phyloP scores from a whole-genome alignment of 2,797 vertebrate species.

The Cheirogaleus major region DNA sequence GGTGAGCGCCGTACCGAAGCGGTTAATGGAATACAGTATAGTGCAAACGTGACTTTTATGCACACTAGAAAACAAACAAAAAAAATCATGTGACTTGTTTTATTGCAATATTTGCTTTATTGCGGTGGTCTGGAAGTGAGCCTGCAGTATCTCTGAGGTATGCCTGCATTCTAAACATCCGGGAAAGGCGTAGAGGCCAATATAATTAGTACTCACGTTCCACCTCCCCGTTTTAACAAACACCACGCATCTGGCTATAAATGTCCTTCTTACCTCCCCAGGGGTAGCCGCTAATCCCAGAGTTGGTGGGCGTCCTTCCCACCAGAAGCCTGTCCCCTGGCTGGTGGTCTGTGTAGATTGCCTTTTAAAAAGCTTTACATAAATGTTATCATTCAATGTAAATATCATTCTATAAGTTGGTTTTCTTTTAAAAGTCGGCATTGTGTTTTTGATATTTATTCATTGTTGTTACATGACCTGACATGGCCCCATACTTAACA shows the following conservation, averaged over 20 bases:
- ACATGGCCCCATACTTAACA: background rate
- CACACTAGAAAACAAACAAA: background rate
- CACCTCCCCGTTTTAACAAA: background rate
- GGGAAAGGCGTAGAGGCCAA: background rate
- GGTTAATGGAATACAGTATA: background rate
- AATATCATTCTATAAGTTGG: background rate
- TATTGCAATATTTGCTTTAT: background rate
- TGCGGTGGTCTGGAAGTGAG: background rate
- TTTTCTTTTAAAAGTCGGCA: background rate
- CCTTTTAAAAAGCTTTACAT: background rate
- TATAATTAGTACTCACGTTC: background rate
- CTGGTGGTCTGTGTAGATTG: background rate
- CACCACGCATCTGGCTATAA: background rate
- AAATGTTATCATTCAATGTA: background rate
- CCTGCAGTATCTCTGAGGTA: background rate
- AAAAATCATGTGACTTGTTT: background rate
- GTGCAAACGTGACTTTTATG: background rate
- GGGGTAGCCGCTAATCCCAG: background rate
- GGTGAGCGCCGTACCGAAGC: too few relatives aligned
- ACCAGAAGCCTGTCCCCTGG: background rate
- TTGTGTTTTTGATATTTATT: slow-evolving; percentile 50
- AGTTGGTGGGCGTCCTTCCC: background rate
- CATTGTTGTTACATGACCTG: slow-evolving; percentile 2
- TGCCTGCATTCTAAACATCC: background rate
- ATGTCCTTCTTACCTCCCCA: background rate